Evolutionary conservation across 2,888 invertebrate species (phyloP), one percentile per base, ranked within the genome.

Genomic region (Agrilus cyanescens): DNA sequence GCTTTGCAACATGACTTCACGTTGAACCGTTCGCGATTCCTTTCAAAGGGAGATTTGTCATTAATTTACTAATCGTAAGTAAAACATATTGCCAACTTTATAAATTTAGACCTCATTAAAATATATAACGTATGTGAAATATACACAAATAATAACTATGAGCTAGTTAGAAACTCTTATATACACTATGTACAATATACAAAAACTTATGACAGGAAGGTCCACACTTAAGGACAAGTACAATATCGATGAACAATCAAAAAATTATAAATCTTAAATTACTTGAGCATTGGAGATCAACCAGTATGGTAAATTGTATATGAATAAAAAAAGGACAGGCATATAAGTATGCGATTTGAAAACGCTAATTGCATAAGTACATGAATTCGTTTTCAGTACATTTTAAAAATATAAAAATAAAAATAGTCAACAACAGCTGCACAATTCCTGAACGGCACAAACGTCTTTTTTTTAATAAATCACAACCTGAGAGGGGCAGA

Each of bases 201-300:
- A 58, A 53, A 47, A 60, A 60, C 61, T 45, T 62, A 62, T 60
- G 62, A 41, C 50, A 60, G 61, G 62, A 64, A 63, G 62, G 59
- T 62, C 64, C 62, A 48, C 49, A 49, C n/a, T 25, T 10, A 51
- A 51, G 61, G 60, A 57, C 57, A 55, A 56, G 54, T 59, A 59
- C 46, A 51, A 52, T 53, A 47, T 50, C 47, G 49, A 49, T 50
- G 46, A 48, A 54, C 48, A 50, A 50, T 47, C 44, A 49, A 49
- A 51, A n/a, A 55, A 53, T 55, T 52, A 50, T 44, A 38, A 44
- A 45, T 41, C 45, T 47, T 49, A 47, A 47, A 44, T 41, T 49
- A 55, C 59, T 63, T 63, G 62, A 62, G 63, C 63, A 59, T 59
- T 59, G 57, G 62, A 63, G 62, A 63, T 63, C 61, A 61, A 54